phyloP scores from a whole-genome alignment of 2,113 vertebrate genomes.

The Rutilus rutilus region DNA sequence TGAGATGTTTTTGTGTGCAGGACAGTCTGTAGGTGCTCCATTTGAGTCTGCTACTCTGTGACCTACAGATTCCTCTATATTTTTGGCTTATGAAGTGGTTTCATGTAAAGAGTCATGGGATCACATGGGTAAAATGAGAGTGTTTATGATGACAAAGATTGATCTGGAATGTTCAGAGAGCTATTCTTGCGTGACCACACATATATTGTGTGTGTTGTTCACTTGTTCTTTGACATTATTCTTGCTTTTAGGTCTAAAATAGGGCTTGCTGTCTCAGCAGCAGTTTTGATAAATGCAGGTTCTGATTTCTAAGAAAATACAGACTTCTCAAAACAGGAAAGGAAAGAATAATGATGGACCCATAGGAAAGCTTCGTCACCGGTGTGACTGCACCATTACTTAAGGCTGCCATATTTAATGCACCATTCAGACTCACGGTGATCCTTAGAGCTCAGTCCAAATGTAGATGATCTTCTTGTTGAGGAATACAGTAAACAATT shows the following conservation, averaged over 20 bases:
- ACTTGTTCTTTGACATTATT: conserved; percentile 46
- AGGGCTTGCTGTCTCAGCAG: conserved; percentile 44
- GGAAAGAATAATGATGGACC: conserved; percentile 48
- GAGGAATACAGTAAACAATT: neutral
- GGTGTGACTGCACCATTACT: conserved; percentile 29
- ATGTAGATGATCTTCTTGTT: neutral
- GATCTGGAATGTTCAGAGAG: conserved; percentile 3
- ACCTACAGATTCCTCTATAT: neutral
- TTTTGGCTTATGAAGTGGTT: neutral
- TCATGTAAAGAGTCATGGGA: conserved; percentile 17
- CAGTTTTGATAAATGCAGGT: conserved; percentile 53
- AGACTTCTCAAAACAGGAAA: conserved; percentile 60
- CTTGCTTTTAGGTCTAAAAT: conserved; percentile 37
- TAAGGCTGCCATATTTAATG: conserved; percentile 44
- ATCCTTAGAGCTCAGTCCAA: neutral
- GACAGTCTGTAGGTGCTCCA: neutral
- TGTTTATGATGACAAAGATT: conserved; percentile 33
- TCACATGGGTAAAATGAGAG: conserved; percentile 23
- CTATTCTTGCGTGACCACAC: conserved; percentile 27
- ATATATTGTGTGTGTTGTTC: conserved; percentile 40
- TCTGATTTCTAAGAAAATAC: conserved; percentile 56
- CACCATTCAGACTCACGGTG: conserved; percentile 28
- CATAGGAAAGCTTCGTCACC: conserved; percentile 52
- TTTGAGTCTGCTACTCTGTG: neutral
- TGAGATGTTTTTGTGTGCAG: too few species aligned